Percentiles rank a stretch among this genome's conserved stretches.
Evolutionary conservation across 2,797 vertebrate species (phyloP).

Genomic region (Chanos chanos): DNA sequence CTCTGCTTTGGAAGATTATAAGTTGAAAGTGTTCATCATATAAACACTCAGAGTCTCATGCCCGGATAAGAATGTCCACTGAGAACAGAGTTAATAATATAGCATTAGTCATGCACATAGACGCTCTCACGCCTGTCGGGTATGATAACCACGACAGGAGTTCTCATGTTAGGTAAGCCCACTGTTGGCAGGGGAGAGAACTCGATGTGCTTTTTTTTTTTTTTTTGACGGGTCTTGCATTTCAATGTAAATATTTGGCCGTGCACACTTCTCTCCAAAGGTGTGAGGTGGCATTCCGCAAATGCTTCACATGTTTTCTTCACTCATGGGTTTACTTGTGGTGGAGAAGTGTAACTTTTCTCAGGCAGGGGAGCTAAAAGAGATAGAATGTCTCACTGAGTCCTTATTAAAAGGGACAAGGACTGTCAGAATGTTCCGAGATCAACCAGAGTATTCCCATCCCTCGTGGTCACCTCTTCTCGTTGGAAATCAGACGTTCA

Average conservation of each 20-base stretch:
- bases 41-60: no score
- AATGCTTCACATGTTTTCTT: constrained; percentile 61
- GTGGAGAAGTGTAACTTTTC: constrained; percentile 61
- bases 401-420: constrained; percentile 36
- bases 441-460: constrained; percentile 30
- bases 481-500: background rate
- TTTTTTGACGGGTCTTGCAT: constrained; percentile 35
- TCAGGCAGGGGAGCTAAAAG: constrained; percentile 31
- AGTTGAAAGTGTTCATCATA: no score
- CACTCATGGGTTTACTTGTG: constrained; percentile 57
- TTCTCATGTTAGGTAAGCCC: background rate
- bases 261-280: constrained; percentile 39
- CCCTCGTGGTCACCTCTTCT: constrained; percentile 18
- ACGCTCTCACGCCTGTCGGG: no score
- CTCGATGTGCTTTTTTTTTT: background rate
- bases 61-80: no score
- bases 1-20: no score
- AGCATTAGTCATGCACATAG: no score
- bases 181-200: background rate
- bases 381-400: constrained; percentile 40
- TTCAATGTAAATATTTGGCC: constrained; percentile 57
- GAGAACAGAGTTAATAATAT: no score
- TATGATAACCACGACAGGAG: background rate
- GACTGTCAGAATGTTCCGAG: constrained; percentile 37
- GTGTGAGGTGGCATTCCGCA: constrained; percentile 57